Evolutionary conservation across 2,888 invertebrate genomes (phyloP), one percentile per base, ranked within the genome.

Genomic region (Andrena chrysosceles): DNA sequence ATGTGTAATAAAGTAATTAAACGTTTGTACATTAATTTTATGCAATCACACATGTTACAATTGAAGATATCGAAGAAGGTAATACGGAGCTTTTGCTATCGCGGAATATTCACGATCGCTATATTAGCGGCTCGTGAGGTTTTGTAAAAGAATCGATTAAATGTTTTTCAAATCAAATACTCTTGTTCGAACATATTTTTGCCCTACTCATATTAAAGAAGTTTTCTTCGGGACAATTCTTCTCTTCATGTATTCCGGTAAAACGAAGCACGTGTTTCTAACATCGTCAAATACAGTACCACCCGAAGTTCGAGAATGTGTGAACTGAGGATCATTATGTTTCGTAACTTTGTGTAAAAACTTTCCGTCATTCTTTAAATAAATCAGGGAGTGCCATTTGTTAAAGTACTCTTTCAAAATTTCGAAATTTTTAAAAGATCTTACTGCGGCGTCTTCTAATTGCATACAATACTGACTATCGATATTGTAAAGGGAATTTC

Each of bases 381-480:
- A 72, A 71, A 79, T 60, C 5, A 83, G 8, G 0, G 59, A 59
- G 16, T 75, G 48, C 90, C 90, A 90, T 67, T 76, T 86, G 35
- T 78, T 67, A 20, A 90, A 90, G 33, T 83, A 88, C 23, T 81
- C 84, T 70, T 64, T 86, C 49, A 86, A 66, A 68, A 83, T 86
- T 52, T 90, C 86, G 20, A 87, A 81, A 66, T 88, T 80, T 23
- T 83, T 59, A 10, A 81, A 60, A 6, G 70, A 80, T 67, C 68
- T 88, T 35, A n/a, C 75, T n/a, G 42, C 66, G 5, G 71, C 75
- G 26, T 72, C 35, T 8, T 79, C 82, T 67, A 85, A 70, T 66
- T 83, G 85, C 29, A 52, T 71, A 56, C 84, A 78, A 16, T 70
- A 72, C 26, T 78, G 69, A 0, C 49, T 69, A 72, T 87, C 86